Base-by-base conservation (phyloP, 2,113 vertebrate genomes). In the Aix galericulata region DNA sequence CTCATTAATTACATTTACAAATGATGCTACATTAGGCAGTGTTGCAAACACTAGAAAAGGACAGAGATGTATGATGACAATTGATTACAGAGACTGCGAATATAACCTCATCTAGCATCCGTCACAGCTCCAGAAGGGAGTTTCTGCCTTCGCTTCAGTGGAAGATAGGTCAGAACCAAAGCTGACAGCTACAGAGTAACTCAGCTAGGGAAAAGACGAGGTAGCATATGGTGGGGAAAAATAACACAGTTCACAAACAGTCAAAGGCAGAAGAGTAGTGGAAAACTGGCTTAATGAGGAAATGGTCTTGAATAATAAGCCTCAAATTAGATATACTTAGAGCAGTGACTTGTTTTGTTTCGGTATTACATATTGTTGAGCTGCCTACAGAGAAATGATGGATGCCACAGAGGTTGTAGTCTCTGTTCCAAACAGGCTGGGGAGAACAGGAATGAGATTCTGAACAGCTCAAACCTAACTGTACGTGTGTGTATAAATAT, bases 1-100 rank as follows among this genome's bases (percentile, higher is more conserved):
- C 67, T 95, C 91, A 94, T 96, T 96, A 95, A 94, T 96, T 96
- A 82, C 68, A 64, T 84, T 87, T 97, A 88, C 72, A 84, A 87
- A 93, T 82, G 64, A 56, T 88, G 13, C 75, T 90, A 32, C 91
- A 53, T 68, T 44, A 63, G 72, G 55, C 76, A 38, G 40, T 6
- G 48, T 81, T 86, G 74, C 91, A 78, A 72, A 79, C 60, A 31
- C 46, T 34, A n/a, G 88, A 42, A 86, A 74, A 86, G 58, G 93
- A 91, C 90, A 92, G 84, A 84, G 77, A 95, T 91, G 14, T 53
- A 85, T 52, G 76, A 76, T 91, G 78, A 88, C 79, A 88, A 69
- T 68, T 82, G 93, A 76, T 88, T 64, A n/a, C 56, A 72, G 75
- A 44, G 78, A 5, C 56, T 68, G 64, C 2, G 3, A 73, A 6